Percentiles rank a stretch among this genome's conserved stretches.
phyloP scores from a whole-genome alignment of 2,113 vertebrate species.

The Passer domesticus region DNA sequence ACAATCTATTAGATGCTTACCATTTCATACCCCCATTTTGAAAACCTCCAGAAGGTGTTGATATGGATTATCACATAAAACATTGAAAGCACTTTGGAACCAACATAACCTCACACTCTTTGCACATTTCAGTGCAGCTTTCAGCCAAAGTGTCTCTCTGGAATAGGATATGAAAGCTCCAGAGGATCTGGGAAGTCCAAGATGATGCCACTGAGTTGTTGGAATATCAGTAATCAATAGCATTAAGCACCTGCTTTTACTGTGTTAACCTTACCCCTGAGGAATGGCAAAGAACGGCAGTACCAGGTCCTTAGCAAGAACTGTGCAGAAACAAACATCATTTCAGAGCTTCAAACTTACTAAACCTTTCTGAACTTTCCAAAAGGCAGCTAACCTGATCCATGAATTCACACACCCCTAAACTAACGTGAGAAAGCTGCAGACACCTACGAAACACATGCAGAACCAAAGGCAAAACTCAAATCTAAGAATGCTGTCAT shows the following conservation, averaged over 20 bases:
- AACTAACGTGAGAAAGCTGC: background rate
- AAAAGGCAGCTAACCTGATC: background rate
- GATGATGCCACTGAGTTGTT: background rate
- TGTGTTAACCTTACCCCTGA: background rate
- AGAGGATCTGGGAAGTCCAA: background rate
- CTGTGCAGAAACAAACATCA: background rate
- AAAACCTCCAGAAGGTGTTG: no score
- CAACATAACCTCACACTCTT: background rate
- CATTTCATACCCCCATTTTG: background rate
- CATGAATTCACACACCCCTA: background rate
- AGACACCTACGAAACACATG: accelerated
- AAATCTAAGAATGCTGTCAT: background rate
- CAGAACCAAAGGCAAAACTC: background rate
- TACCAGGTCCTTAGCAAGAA: background rate
- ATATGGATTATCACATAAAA: background rate
- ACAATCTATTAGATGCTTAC: background rate
- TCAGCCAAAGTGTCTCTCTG: background rate
- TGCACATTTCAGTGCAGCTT: background rate
- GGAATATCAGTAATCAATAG: background rate
- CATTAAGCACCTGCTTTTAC: background rate
- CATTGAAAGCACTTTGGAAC: background rate
- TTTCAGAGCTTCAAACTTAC: background rate
- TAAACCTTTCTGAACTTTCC: background rate
- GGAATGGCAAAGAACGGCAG: background rate
- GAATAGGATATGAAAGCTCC: background rate